Evolutionary conservation across 2,113 vertebrate species (phyloP).

Genomic region (Pterophyllum scalare): DNA sequence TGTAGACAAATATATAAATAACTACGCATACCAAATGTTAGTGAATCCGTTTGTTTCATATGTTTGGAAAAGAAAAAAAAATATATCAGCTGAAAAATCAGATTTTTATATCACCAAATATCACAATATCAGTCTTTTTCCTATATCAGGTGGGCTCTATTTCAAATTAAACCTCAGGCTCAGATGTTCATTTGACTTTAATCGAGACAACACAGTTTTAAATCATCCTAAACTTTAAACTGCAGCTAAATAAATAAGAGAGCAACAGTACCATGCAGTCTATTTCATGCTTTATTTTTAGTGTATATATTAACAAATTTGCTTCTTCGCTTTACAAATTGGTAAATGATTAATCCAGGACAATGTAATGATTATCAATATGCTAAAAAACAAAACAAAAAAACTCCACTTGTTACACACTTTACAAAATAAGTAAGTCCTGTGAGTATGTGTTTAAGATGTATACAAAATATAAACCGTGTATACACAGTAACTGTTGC

Average conservation of each 20-base stretch:
- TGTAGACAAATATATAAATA: no score
- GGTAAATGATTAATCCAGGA: no score
- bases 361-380: not conserved
- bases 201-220: not conserved
- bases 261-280: no score
- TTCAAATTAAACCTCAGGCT: not conserved
- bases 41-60: not conserved
- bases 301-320: no score
- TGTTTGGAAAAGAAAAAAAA: not conserved
- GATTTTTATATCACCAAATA: not conserved
- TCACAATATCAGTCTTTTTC: not conserved
- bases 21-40: no score
- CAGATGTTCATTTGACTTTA: not conserved
- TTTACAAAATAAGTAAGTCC: not conserved
- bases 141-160: not conserved
- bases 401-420: not conserved
- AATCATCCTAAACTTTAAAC: not conserved
- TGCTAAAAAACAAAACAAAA: not conserved
- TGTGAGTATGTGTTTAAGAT: not conserved
- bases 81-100: not conserved
- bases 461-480: not conserved
- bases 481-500: not conserved
- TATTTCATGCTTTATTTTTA: no score
- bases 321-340: no score
- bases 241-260: no score